A percentile compares a stretch with the other conserved stretches of the same genome.
Conservation (phyloP, 1,140 invertebrate genomes). For the Ips typographus region DNA sequence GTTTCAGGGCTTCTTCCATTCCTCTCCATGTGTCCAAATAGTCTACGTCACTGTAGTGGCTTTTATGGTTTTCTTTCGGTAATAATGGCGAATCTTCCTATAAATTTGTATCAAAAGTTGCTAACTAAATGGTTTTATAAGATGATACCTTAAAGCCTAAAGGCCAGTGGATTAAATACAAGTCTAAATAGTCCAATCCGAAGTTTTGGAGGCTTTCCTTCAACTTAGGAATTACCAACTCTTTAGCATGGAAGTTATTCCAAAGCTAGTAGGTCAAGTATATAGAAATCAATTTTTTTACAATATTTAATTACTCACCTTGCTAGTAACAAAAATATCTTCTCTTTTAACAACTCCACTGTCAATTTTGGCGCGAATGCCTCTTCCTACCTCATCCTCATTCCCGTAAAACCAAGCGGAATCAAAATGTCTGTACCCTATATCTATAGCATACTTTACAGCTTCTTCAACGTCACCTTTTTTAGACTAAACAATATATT, state of each 20-base stretch:
- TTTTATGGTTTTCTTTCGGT: constrained; percentile 51
- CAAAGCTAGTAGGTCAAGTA: constrained; percentile 58
- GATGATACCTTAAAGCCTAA: constrained; percentile 66
- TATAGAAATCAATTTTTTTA: not conserved
- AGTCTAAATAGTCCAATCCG: constrained; percentile 76
- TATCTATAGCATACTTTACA: constrained; percentile 71
- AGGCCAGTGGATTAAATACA: constrained; percentile 86
- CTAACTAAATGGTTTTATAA: too few relatives aligned
- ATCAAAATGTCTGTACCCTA: constrained; percentile 89
- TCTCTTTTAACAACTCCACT: constrained; percentile 77
- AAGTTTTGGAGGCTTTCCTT: constrained; percentile 68
- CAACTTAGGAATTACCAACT: constrained; percentile 58
- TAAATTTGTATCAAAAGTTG: too few relatives aligned
- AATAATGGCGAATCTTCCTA: constrained; percentile 32
- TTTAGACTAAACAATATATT: not conserved
- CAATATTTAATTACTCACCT: constrained; percentile 55
- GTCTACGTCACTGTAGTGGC: constrained; percentile 57
- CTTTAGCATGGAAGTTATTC: constrained; percentile 66
- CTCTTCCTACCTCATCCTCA: constrained; percentile 80
- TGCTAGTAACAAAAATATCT: constrained; percentile 82
- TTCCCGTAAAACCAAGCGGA: constrained; percentile 83
- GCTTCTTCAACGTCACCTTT: constrained; percentile 64
- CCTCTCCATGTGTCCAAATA: constrained; percentile 70
- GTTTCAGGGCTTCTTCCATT: constrained; percentile 70
- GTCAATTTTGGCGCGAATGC: constrained; percentile 68